A percentile compares a stretch with the other conserved stretches of the same genome.
Evolutionary conservation across 2,888 invertebrate genomes (phyloP).

Genomic region (Oscheius sp.): DNA sequence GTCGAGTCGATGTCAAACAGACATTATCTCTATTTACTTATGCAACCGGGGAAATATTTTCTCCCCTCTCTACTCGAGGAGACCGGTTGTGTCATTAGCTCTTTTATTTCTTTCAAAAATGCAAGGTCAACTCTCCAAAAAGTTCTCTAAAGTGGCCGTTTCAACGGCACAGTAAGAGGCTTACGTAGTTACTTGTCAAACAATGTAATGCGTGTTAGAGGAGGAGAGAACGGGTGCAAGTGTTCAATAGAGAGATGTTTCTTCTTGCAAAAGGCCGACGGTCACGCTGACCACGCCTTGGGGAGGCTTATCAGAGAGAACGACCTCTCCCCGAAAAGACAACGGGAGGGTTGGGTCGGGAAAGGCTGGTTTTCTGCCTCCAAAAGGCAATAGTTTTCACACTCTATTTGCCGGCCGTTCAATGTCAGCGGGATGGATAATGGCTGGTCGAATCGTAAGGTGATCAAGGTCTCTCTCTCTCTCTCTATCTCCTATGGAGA

Average conservation of each 20-base stretch:
- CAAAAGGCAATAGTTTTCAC: too few species aligned
- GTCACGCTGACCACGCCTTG: background rate
- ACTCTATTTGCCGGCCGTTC: background rate
- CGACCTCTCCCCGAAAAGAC: background rate
- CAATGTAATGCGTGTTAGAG: too few species aligned
- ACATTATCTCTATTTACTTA: constrained; percentile 21
- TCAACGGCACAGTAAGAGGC: too few species aligned
- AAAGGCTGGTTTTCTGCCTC: background rate
- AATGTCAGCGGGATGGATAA: background rate
- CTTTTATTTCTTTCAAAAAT: too few species aligned
- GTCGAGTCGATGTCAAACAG: constrained; percentile 11
- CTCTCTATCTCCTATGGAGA: too few species aligned
- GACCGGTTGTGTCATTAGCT: too few species aligned
- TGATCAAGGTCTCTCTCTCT: too few species aligned
- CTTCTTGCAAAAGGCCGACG: background rate
- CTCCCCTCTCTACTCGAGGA: background rate
- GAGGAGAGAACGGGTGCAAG: background rate
- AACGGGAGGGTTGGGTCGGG: background rate
- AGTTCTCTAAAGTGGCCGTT: too few species aligned
- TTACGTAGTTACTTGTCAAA: too few species aligned
- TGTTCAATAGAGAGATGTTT: background rate
- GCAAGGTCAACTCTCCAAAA: too few species aligned
- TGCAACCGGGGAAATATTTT: constrained; percentile 7
- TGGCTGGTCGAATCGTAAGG: too few species aligned
- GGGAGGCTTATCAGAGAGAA: background rate